Evolutionary conservation across 2,797 vertebrate genomes (phyloP).

Genomic region (Crocidura indochinensis): DNA sequence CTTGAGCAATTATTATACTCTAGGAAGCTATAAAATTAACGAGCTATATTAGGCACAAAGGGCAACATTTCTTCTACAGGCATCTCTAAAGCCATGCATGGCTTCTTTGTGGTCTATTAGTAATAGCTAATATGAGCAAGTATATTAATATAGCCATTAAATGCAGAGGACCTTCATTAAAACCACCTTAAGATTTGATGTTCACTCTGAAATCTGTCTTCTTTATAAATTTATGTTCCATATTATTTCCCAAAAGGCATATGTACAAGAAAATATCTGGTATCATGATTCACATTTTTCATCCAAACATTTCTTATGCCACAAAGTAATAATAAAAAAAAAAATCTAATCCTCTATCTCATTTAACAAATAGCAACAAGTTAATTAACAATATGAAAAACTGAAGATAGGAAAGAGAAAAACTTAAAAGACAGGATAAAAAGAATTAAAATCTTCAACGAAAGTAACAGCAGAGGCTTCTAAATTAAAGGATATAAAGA

Average conservation of each 20-base stretch:
- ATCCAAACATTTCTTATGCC: slow-evolving; percentile 62
- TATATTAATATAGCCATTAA: slow-evolving; percentile 56
- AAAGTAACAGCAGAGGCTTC: not conserved
- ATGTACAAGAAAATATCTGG: slow-evolving; percentile 42
- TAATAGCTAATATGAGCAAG: slow-evolving; percentile 69
- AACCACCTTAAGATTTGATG: slow-evolving; percentile 64
- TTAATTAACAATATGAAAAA: slow-evolving; percentile 63
- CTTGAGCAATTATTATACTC: slow-evolving; percentile 50
- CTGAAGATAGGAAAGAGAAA: slow-evolving; percentile 58
- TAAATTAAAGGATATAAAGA: slow-evolving; percentile 14
- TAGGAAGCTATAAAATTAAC: slow-evolving; percentile 71
- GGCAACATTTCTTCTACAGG: slow-evolving; percentile 3
- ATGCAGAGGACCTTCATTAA: slow-evolving; percentile 41
- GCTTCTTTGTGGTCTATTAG: not conserved
- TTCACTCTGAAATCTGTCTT: slow-evolving; percentile 44
- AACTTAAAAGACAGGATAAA: slow-evolving; percentile 40
- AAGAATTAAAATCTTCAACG: slow-evolving; percentile 24
- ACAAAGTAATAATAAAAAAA: slow-evolving; percentile 60
- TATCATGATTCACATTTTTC: slow-evolving; percentile 66
- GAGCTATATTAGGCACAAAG: slow-evolving; percentile 79
- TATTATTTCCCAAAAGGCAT: slow-evolving; percentile 26
- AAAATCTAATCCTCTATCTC: slow-evolving; percentile 54
- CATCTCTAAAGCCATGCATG: slow-evolving; percentile 37
- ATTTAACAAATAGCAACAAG: slow-evolving; percentile 47
- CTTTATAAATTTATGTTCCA: slow-evolving; percentile 54